A percentile compares a stretch with the other conserved stretches of the same genome.
Evolutionary conservation across 37 sponge, comb jelly and placozoan species (phyloP).

Genomic region (Trichoplax adhaerens): DNA sequence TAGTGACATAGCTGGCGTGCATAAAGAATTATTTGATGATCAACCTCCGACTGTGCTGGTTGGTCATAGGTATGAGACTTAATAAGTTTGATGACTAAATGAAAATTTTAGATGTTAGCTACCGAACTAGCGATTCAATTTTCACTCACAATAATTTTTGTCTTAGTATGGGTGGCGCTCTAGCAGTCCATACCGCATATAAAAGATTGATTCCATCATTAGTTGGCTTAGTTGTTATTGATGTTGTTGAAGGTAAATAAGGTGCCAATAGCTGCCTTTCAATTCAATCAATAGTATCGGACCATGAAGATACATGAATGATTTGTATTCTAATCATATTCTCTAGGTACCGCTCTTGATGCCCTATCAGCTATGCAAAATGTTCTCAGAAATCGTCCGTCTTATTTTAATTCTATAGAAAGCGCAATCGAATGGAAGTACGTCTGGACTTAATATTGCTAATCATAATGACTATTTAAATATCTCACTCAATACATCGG

Average conservation of each 20-base stretch:
- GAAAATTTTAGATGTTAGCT: too few species aligned
- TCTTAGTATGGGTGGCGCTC: slow-evolving; percentile 87
- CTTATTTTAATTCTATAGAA: slow-evolving; percentile 35
- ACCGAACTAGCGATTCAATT: too few species aligned
- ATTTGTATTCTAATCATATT: neutral
- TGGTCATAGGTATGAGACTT: too few species aligned
- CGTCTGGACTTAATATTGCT: neutral
- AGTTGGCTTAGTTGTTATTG: slow-evolving; percentile 64
- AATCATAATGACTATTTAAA: neutral
- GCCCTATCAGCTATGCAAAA: slow-evolving; percentile 52
- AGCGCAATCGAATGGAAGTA: slow-evolving; percentile 88
- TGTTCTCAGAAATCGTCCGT: slow-evolving; percentile 48
- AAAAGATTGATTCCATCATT: slow-evolving; percentile 28
- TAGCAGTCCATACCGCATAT: slow-evolving; percentile 59
- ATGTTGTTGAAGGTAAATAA: slow-evolving; percentile 83
- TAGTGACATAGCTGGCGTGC: too few species aligned
- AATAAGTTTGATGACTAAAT: too few species aligned
- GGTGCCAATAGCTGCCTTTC: neutral
- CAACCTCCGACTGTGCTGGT: too few species aligned
- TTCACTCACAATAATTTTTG: too few species aligned
- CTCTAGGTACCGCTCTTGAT: slow-evolving; percentile 63
- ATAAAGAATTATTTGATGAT: too few species aligned
- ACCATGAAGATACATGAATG: neutral
- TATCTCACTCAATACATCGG: neutral
- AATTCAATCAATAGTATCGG: neutral